Percentiles rank a stretch among this genome's conserved stretches.
Evolutionary conservation across 2,113 vertebrate genomes (phyloP).

Genomic region (Scophthalmus maximus): DNA sequence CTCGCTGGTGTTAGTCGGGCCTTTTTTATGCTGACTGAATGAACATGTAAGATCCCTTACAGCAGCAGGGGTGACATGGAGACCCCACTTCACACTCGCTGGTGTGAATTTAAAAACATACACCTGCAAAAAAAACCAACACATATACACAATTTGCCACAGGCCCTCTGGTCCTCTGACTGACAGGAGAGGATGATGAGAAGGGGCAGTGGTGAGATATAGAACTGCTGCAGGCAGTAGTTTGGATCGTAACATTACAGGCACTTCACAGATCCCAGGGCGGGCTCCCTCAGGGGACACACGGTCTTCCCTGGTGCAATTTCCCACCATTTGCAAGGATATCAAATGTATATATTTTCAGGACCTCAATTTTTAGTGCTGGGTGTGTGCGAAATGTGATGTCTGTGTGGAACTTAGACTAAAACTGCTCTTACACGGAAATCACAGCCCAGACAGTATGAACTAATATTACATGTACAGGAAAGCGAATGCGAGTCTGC

Average conservation of each 20-base stretch:
- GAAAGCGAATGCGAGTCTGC: too few species aligned
- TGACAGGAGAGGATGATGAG: conserved; percentile 55
- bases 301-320: conserved; percentile 40
- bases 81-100: conserved; percentile 37
- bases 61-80: conserved; percentile 46
- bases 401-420: conserved; percentile 1
- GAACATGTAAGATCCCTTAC: conserved; percentile 62
- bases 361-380: conserved; percentile 21
- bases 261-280: conserved; percentile 45
- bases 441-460: background rate
- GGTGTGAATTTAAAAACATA: conserved; percentile 47
- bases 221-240: conserved; percentile 43
- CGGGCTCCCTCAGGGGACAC: conserved; percentile 41
- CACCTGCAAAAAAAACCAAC: conserved; percentile 35
- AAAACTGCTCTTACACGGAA: background rate
- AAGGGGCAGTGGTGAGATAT: conserved; percentile 35
- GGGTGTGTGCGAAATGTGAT: conserved; percentile 2
- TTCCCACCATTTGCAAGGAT: conserved; percentile 45
- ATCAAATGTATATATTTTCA: conserved; percentile 50
- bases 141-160: conserved; percentile 45
- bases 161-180: conserved; percentile 38
- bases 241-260: conserved; percentile 58
- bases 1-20: conserved; percentile 44
- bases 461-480: too few species aligned
- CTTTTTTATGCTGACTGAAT: conserved; percentile 75